Evolutionary conservation across 2,888 invertebrate genomes (phyloP).

Genomic region (Dilophus febrilis): DNA sequence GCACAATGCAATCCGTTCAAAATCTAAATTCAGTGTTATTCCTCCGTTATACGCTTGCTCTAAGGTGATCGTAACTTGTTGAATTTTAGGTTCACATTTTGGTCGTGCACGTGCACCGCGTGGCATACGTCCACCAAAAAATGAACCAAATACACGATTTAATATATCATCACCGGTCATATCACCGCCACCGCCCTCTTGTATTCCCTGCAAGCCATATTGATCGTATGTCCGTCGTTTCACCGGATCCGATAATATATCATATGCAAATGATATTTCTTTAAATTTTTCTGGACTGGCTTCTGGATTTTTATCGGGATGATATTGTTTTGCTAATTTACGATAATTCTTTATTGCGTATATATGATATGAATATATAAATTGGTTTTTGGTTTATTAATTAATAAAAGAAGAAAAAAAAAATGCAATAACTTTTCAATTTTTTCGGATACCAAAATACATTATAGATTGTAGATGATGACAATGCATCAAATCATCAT

Average conservation of each 20-base stretch:
- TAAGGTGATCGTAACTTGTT: conserved; percentile 67
- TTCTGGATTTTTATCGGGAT: conserved; percentile 81
- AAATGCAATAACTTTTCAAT: too few relatives aligned
- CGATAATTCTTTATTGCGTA: conserved; percentile 90
- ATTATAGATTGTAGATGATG: too few relatives aligned
- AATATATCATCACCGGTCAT: conserved; percentile 46
- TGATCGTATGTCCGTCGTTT: conserved; percentile 75
- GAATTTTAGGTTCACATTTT: conserved; percentile 66
- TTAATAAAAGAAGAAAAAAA: too few relatives aligned
- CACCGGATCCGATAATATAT: conserved; percentile 76
- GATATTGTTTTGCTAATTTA: conserved; percentile 83
- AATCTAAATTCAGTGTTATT: conserved; percentile 34
- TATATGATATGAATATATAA: too few relatives aligned
- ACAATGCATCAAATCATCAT: too few relatives aligned
- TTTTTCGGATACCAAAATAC: too few relatives aligned
- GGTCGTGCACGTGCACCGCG: conserved; percentile 33
- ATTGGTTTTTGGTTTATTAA: too few relatives aligned
- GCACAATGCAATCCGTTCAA: conserved; percentile 21
- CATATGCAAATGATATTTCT: conserved; percentile 91
- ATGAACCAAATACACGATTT: conserved; percentile 48
- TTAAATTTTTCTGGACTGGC: conserved; percentile 89
- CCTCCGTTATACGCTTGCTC: conserved; percentile 88
- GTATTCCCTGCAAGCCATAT: conserved; percentile 73
- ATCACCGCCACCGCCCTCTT: conserved; percentile 52
- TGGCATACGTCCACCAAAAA: conserved; percentile 41